Base-by-base conservation (phyloP, 2,888 invertebrate genomes). In the Platycnemis pennipes region DNA sequence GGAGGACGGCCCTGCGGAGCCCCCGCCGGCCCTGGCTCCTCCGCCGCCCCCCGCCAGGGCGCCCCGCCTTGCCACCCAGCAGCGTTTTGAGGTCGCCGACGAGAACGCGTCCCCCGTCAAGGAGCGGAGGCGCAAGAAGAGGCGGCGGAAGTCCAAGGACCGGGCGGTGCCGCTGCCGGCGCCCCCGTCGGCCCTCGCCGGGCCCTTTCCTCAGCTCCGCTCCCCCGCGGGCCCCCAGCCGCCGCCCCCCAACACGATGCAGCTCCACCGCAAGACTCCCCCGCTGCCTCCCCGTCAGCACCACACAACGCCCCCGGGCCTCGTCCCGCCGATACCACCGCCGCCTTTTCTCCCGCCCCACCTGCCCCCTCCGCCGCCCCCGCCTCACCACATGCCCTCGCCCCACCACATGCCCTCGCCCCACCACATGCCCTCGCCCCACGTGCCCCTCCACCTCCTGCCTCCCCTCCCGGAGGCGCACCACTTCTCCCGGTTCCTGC, bases 171-270 rank as follows among this genome's bases (percentile, higher is more conserved):
- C 94, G 19, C 86, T 53, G 53, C 87, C 77, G 37, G 44, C 45
- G n/a, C 46, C 53, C 37, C 46, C 77, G 37, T 44, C n/a, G 63
- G 26, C 2, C 44, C 13, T n/a, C 77, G 31, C 13, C 8, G n/a
- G 22, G 53, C 89, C 56, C 49, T 19, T 56, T 26, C 53, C 5
- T 2, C 42, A n/a, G 22, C 22, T n/a, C 94, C 94, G 96, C 96
- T 95, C 97, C 97, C n/a, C 97, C 97, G 5, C 96, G 97, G 0
- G 96, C 96, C 77, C 95, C 96, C 95, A 96, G 2, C 96, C 96
- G 13, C 96, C 96, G 94, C 95, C 96, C 1, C 96, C 96, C 16
- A 95, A 0, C 96, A 96, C 45, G 26, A 95, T 95, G 19, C 95
- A 97, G n/a, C 96, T 96, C 63, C 95, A 95, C n/a, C 97, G 97